Evolutionary conservation across 2,113 vertebrate species (phyloP), one percentile per base, ranked within the genome.

Genomic region (Rissa tridactyla): DNA sequence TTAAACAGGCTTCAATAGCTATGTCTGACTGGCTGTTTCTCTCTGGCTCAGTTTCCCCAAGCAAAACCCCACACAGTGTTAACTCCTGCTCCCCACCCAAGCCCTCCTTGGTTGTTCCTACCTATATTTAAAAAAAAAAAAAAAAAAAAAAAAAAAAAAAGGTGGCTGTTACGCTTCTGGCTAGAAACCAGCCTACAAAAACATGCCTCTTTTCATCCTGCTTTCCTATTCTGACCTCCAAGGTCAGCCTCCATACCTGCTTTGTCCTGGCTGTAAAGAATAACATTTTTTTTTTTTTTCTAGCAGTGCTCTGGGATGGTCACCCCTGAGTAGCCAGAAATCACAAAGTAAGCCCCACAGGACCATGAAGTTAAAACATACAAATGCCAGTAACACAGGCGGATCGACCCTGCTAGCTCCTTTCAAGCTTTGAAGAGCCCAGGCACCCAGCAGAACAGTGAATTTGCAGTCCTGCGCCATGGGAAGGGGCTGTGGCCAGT

Each of bases 1-100:
- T 88, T 73, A 91, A 92, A 85, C 34, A 93, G 27, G 58, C 40
- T 69, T 86, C 30, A 72, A 32, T 51, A 85, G 66, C 70, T 85
- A 44, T 17, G 36, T 13, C n/a, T 77, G 12, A 10, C n/a, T 76
- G 23, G n/a, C 17, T 49, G 23, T 85, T 85, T 80, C 44, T 46
- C 64, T 77, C 30, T 86, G 25, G 10, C 38, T 95, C 32, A 36
- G 47, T n/a, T 84, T 94, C 20, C 57, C 40, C 2, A 5, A 21
- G n/a, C 20, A 88, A 93, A 94, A 68, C 30, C 34, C 38, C 54
- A 64, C 54, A 27, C 17, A 38, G 14, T 7, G 38, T 51, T 92
- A 81, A 81, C 27, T 27, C 61, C 68, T 65, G 9, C 40, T 34
- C 54, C 10, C 10, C 20, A 80, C 13, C 22, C 69, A 54, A 65